These are phyloP conservation scores for Bombus haemorrhoidalis DNA, from an alignment of 1,140 invertebrate species.

Conservation along the genomic window DNA sequence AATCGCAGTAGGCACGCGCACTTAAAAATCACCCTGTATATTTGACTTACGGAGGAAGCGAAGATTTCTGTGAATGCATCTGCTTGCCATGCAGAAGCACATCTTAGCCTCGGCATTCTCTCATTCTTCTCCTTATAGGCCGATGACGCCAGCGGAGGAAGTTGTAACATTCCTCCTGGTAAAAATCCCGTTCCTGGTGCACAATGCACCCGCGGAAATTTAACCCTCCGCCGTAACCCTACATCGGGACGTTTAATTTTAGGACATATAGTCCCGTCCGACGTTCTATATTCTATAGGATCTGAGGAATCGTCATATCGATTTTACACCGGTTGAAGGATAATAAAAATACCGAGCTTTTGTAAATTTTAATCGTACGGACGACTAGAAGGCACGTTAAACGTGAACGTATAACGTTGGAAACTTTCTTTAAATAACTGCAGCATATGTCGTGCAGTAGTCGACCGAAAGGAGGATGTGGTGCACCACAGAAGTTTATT, in stretches of 20 bases:
- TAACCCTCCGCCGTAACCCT: not conserved
- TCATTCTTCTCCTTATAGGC: slow-evolving; percentile 61
- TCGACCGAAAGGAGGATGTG: slow-evolving; percentile 55
- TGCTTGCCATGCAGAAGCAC: slow-evolving; percentile 71
- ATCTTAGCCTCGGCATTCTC: slow-evolving; percentile 70
- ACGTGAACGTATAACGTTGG: too few species aligned
- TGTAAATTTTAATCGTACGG: too few species aligned
- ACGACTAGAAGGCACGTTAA: too few species aligned
- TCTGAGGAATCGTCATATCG: too few species aligned
- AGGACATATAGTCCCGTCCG: too few species aligned
- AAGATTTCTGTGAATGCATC: slow-evolving; percentile 71
- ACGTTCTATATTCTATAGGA: too few species aligned
- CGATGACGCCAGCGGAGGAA: slow-evolving; percentile 68
- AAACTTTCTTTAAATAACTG: not conserved
- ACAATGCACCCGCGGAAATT: slow-evolving; percentile 41
- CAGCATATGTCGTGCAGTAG: not conserved
- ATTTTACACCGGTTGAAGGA: fast-evolving
- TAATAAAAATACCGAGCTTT: fast-evolving
- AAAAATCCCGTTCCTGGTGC: slow-evolving; percentile 62
- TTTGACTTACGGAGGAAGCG: slow-evolving; percentile 60
- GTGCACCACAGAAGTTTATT: slow-evolving; percentile 64
- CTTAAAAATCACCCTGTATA: slow-evolving; percentile 43
- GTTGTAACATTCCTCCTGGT: slow-evolving; percentile 61
- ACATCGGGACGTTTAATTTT: too few species aligned
- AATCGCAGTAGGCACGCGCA: too few species aligned